These are phyloP conservation scores for Ashinkailepas kermadecensis DNA, from an alignment of 2,888 invertebrate genomes.

Conservation along the genomic window DNA sequence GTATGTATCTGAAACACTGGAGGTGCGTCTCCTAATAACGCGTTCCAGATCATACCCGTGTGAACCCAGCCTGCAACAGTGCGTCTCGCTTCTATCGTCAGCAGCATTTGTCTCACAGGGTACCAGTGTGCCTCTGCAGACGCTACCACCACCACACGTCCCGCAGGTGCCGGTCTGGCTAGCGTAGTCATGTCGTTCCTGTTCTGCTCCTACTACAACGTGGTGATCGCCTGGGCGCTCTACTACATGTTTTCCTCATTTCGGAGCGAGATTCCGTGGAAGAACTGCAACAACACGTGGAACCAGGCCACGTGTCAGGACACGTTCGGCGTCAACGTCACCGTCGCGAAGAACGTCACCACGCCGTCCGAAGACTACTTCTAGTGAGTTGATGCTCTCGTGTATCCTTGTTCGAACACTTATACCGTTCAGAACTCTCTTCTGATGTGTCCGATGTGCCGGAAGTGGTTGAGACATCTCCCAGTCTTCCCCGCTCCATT, in stretches of 20 bases:
- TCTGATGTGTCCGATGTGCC: no score
- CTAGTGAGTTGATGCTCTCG: slow-evolving; percentile 56
- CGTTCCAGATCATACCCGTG: no score
- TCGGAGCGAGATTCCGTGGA: slow-evolving; percentile 81
- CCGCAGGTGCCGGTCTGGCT: slow-evolving; percentile 78
- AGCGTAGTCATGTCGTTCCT: slow-evolving; percentile 90
- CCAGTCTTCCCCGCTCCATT: no score
- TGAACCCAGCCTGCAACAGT: no score
- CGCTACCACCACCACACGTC: background rate
- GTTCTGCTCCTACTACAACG: slow-evolving; percentile 92
- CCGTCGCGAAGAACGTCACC: slow-evolving; percentile 37
- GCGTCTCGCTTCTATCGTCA: no score
- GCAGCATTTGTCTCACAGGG: no score
- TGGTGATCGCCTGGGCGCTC: slow-evolving; percentile 88
- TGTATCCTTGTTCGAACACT: background rate
- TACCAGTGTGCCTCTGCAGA: no score
- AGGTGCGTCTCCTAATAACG: no score
- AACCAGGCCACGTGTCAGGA: background rate
- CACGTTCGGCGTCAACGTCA: background rate
- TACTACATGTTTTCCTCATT: slow-evolving; percentile 90
- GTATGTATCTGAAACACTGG: no score
- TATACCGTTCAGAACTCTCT: no score
- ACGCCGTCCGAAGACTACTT: slow-evolving; percentile 89
- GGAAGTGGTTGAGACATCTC: no score
- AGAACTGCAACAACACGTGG: slow-evolving; percentile 64